Percentiles rank a stretch among this genome's conserved stretches.
Evolutionary conservation across 2,797 vertebrate species (phyloP).

Genomic region (Hephaestus fuliginosus): DNA sequence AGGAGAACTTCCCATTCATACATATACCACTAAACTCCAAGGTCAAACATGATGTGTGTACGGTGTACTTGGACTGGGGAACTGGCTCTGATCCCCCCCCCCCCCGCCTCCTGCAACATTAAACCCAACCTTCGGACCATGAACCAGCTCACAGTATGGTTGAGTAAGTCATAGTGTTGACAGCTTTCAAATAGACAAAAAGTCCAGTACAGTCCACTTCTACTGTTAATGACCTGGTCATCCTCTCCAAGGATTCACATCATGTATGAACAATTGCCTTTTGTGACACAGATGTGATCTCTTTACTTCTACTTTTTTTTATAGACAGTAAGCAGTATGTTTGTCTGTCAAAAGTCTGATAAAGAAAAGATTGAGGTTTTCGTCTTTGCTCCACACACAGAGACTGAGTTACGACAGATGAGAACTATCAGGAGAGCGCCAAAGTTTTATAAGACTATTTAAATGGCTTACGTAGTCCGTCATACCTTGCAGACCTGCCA

Average conservation of each 20-base stretch:
- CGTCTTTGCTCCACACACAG: neutral
- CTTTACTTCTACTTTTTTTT: neutral
- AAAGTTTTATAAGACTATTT: conserved; percentile 34
- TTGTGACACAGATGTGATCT: conserved; percentile 16
- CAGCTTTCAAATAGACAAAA: conserved; percentile 64
- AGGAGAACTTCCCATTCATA: conserved; percentile 48
- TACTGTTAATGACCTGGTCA: conserved; percentile 20
- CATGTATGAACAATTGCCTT: conserved; percentile 4
- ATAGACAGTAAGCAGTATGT: conserved; percentile 1
- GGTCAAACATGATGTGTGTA: conserved; percentile 40
- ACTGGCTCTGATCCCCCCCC: conserved; percentile 38
- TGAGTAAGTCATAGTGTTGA: conserved; percentile 55
- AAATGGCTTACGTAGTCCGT: conserved; percentile 25
- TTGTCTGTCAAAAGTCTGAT: conserved; percentile 1
- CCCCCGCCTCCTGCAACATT: conserved; percentile 26
- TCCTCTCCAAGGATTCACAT: conserved; percentile 13
- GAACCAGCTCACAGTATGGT: conserved; percentile 47
- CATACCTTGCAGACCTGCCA: conserved; percentile 13
- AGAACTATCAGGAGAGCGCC: neutral
- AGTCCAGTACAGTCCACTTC: conserved; percentile 34
- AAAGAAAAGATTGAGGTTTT: neutral
- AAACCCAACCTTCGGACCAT: conserved; percentile 61
- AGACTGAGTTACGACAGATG: conserved; percentile 7
- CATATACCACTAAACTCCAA: conserved; percentile 20
- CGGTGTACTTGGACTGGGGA: conserved; percentile 25